Base-by-base conservation (phyloP, 2,113 vertebrate genomes). In the Circaetus gallicus region DNA sequence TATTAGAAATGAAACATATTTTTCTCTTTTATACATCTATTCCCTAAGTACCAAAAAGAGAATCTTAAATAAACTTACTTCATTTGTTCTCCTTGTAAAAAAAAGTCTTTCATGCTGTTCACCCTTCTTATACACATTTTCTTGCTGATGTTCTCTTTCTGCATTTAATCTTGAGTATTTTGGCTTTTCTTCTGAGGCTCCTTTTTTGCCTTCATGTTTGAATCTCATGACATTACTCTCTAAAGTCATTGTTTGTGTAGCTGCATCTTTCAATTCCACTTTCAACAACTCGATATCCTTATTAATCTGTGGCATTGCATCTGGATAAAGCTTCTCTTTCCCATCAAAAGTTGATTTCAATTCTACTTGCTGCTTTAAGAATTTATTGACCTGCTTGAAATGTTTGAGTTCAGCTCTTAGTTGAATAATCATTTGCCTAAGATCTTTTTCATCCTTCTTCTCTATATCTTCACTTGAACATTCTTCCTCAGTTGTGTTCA, bases 381-480 rank as follows among this genome's bases (percentile, higher is more conserved):
- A 92, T 50, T 95, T 97, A 94, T 92, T 97, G 85, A 97, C 95
- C 90, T 97, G 98, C 45, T 97, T 81, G 73, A 97, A 97, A 94
- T 67, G 95, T 80, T 90, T 88, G 11, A 98, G 96, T 86, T 98
- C 98, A 21, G 94, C 88, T 92, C 96, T 98, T 70, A 98, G 98
- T 58, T 97, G 97, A 97, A 98, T 95, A 69, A 98, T 95, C 72
- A 98, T 97, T 93, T 96, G 97, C 85, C 97, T 98, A 61, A 98
- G 94, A 85, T 98, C 98, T 70, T 97, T 97, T 85, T 98, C 98
- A 45, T 97, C 95, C 77, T 98, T 96, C 94, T 98, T 96, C 94
- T 98, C 98, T 26, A 81, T 96, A 10, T 98, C 98, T 49, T 97
- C 97, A 47, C 98, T 98, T 9, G 96, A 96, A 93, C 97, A 98